Base-by-base conservation (phyloP, 2,113 vertebrate species). In the Rana temporaria region DNA sequence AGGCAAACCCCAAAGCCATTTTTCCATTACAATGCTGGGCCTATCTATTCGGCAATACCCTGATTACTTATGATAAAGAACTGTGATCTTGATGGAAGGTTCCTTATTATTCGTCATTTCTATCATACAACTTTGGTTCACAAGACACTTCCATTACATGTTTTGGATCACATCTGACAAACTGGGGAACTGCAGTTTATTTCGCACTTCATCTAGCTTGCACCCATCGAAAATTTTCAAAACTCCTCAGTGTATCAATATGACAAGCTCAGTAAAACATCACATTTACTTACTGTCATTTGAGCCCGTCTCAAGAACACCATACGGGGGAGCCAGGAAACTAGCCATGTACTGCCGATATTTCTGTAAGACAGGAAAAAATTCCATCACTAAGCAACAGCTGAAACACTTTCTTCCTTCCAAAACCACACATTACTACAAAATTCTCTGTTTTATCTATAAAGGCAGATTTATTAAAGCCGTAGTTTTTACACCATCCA, bases 291-390 rank as follows among this genome's bases (percentile, higher is more conserved):
- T 92, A 99, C 98, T 94, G 92, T 98, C 96, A 90, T 94, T 92
- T 86, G 93, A 92, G 82, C 90, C 89, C 55, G 94, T 97, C 92
- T 99, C 98, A 96, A 99, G 99, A 93, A 95, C 97, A 92, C 97
- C 97, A 91, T 98, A 98, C 60, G 97, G 96, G 88, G 98, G 97
- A 89, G 95, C 95, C 53, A 99, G 93, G 79, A 99, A 95, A 87
- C 96, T 96, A 88, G 97, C 96, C 97, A 99, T 97, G 88, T 95
- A 98, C 86, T 95, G 95, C 87, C 96, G 96, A 86, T 96, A 98
- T 94, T 95, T 98, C 98, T 99, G 88, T 79, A 90, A 91, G 90
- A 87, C 86, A 89, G 0, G 1, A 88, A 67, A 89, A 55, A 18
- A 32, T 32, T 18, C 19, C 7, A 57, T 32, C 16, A 24, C 30